Conservation (phyloP, 2,888 invertebrate genomes). For the Xestia ashworthii region DNA sequence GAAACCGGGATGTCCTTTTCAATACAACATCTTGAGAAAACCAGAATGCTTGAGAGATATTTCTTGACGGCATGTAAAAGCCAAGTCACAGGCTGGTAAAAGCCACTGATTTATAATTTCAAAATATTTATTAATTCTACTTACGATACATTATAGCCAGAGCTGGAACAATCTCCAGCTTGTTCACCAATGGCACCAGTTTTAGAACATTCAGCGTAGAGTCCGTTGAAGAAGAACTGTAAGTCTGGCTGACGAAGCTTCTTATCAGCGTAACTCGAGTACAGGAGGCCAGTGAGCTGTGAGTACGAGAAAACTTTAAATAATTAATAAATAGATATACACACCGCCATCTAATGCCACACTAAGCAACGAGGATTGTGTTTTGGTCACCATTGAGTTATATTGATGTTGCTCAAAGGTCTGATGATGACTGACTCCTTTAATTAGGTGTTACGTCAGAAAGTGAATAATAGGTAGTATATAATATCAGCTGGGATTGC, state of each 20-base stretch:
- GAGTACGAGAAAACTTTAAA: not conserved
- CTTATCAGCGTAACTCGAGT: constrained; percentile 90
- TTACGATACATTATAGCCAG: constrained; percentile 77
- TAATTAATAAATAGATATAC: too few relatives aligned
- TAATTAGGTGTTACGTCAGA: not conserved
- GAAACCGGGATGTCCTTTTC: too few relatives aligned
- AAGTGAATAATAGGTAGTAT: not conserved
- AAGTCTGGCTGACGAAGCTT: constrained; percentile 90
- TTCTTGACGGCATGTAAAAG: too few relatives aligned
- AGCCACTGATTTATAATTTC: not conserved
- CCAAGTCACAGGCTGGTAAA: too few relatives aligned
- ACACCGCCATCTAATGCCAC: too few relatives aligned
- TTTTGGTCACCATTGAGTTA: not conserved
- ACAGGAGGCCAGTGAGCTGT: constrained; percentile 90
- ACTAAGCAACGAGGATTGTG: too few relatives aligned
- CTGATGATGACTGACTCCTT: not conserved
- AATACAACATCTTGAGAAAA: too few relatives aligned
- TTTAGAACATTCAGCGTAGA: constrained; percentile 88
- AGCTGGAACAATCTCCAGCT: constrained; percentile 68
- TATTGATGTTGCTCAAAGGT: not conserved
- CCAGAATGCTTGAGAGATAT: too few relatives aligned
- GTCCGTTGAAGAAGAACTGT: constrained; percentile 92
- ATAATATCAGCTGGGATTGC: not conserved
- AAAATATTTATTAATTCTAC: constrained; percentile 46
- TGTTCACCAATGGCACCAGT: constrained; percentile 82